phyloP scores from a whole-genome alignment of 2,888 invertebrate genomes.

The Mongoloraphidia duomilia region DNA sequence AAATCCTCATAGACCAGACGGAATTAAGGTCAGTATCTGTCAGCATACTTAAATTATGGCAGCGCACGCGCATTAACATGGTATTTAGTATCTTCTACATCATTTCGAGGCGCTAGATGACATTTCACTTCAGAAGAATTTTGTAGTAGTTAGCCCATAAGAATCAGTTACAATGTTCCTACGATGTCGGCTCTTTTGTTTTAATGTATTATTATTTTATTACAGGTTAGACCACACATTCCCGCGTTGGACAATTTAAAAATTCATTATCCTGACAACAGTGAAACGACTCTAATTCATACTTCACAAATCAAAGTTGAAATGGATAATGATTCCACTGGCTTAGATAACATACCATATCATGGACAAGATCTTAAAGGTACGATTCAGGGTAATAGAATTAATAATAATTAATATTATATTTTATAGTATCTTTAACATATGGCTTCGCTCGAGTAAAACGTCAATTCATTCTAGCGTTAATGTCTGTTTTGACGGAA shows the following conservation, averaged over 20 bases:
- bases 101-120: not conserved
- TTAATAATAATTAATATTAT: not conserved
- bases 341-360: slow-evolving; percentile 18
- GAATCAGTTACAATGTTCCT: no score
- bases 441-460: no score
- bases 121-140: no score
- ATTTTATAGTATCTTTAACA: no score
- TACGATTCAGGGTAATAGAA: not conserved
- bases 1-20: slow-evolving; percentile 76
- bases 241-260: slow-evolving; percentile 50
- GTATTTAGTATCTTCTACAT: not conserved
- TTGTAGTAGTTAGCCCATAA: no score
- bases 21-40: slow-evolving; percentile 47
- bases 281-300: not conserved
- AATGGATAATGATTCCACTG: slow-evolving; percentile 33
- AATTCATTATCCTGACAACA: slow-evolving; percentile 29
- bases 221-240: slow-evolving; percentile 50
- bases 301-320: slow-evolving; percentile 23
- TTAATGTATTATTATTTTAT: slow-evolving; percentile 11
- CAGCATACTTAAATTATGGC: slow-evolving; percentile 1
- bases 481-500: no score
- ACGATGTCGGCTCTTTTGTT: not conserved
- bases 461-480: no score
- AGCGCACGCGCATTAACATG: not conserved
- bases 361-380: not conserved